Evolutionary conservation across 2,113 vertebrate species (phyloP), one percentile per base, ranked within the genome.

Genomic region (Cinclus cinclus): DNA sequence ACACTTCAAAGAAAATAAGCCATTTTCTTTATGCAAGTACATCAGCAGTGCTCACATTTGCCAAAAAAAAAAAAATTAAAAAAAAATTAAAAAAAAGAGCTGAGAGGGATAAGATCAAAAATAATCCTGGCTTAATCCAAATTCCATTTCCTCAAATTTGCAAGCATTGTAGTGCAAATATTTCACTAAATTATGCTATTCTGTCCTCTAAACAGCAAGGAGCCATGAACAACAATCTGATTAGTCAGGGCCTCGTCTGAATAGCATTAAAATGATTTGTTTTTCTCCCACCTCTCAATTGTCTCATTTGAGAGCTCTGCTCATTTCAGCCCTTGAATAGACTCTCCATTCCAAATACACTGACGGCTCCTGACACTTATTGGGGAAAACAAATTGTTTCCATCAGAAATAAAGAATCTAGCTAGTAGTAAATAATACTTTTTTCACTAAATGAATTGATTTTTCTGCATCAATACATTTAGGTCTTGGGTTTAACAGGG

Each of bases 81-180:
- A 50, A 37, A 73, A 55, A 39, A 42, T 39, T 50, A 47, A 56
- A 19, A 37, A 33, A 62, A 13, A 21, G 42, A 6, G 2, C 16
- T 39, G 11, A 67, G 17, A 49, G 5, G 76, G 94, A 94, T 96
- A 95, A 90, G 19, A 96, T 93, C 67, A 92, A 52, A 95, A 94
- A 89, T 93, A 95, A 96, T 97, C 92, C 90, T 77, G 59, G 28
- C 68, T 96, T 95, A 96, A 92, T 94, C 86, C 95, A 95, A 92
- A 96, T 92, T 91, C 95, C 69, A 80, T 95, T 96, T 93, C 50
- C 37, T 35, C 14, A 95, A 87, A 85, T 95, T 92, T 90, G 42
- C 55, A 73, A 93, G 85, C 73, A 82, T 92, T 95, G 83, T 86
- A 94, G 75, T 49, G 83, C 52, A 90, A 96, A 94, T 94, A 93